phyloP scores from a whole-genome alignment of 2,113 vertebrate species.

The Collichthys lucidus region DNA sequence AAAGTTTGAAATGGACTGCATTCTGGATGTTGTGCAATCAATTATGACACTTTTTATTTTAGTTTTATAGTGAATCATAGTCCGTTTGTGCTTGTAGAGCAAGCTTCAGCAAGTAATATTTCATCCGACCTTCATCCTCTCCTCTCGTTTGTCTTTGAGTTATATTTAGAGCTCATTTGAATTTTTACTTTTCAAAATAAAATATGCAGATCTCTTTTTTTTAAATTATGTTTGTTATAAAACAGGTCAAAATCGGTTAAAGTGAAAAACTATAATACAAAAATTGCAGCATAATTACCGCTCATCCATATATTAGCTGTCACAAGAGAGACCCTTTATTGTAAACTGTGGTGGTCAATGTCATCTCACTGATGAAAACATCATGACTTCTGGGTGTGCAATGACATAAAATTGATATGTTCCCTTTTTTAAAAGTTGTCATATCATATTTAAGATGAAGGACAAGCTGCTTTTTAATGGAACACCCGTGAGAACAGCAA shows the following conservation, averaged over 20 bases:
- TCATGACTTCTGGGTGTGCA: not conserved
- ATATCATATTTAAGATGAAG: not conserved
- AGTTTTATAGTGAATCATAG: not conserved
- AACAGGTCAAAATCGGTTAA: not conserved
- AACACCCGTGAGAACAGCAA: too few species aligned
- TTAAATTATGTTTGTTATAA: constrained; percentile 4
- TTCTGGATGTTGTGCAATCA: constrained; percentile 4
- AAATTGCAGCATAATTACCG: not conserved
- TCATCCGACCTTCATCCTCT: not conserved
- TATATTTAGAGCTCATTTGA: constrained; percentile 40
- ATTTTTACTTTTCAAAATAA: constrained; percentile 21
- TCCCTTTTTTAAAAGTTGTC: not conserved
- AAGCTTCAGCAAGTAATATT: not conserved
- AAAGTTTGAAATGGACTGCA: not conserved
- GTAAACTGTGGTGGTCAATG: too few species aligned
- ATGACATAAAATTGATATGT: not conserved
- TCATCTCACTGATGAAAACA: too few species aligned
- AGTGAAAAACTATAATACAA: not conserved
- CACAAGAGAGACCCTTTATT: not conserved
- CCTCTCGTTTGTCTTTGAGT: constrained; percentile 18
- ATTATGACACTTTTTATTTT: not conserved
- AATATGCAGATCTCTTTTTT: constrained; percentile 9
- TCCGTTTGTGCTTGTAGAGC: constrained; percentile 3
- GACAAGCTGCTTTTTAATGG: too few species aligned
- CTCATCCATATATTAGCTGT: not conserved